Evolutionary conservation across 2,113 vertebrate species (phyloP), one percentile per base, ranked within the genome.

Genomic region (Callionymus lyra): DNA sequence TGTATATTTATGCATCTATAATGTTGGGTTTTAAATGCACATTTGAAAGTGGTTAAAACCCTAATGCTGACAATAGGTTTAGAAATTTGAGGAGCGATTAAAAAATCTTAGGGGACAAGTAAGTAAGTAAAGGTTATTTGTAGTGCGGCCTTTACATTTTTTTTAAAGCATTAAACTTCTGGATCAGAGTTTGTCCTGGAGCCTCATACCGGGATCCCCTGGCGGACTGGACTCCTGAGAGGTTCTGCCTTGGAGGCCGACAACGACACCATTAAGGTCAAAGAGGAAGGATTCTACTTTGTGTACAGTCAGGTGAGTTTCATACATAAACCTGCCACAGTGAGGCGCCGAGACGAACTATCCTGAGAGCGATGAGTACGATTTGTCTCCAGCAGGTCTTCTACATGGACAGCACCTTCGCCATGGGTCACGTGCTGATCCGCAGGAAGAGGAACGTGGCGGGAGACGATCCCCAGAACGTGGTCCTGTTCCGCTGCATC

Each of bases 401-500:
- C 41, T 97, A 97, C 68, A 88, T 68, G 0, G 92, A 94, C 54
- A 80, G 52, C 16, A 88, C 80, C 16, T 92, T 90, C 68, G 87
- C 88, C 16, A 97, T 96, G 92, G 94, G 94, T 14, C 93, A 98
- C 10, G 69, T 93, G 10, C 86, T 98, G 61, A 87, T 92, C 73
- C 88, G 91, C 43, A 88, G 85, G 67, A 97, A 97, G 70, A 87
- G 84, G 19, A 86, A 85, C 0, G 85, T 91, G 19, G 90, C 93
- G 57, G 94, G 92, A 13, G 83, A 92, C 0, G 92, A 98, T 67
- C 64, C 87, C 55, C 89, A 82, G 39, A 68, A 86, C 59, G 90
- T 93, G 47, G 84, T 85, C 35, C 70, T 96, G 65, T 94, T 94
- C 76, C 87, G 89, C 44, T 97, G 95, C 70, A 89, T 97, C 72